A percentile compares a stretch with the other conserved stretches of the same genome.
Conservation (phyloP, 2,113 vertebrate species). For the Carassius carassius region DNA sequence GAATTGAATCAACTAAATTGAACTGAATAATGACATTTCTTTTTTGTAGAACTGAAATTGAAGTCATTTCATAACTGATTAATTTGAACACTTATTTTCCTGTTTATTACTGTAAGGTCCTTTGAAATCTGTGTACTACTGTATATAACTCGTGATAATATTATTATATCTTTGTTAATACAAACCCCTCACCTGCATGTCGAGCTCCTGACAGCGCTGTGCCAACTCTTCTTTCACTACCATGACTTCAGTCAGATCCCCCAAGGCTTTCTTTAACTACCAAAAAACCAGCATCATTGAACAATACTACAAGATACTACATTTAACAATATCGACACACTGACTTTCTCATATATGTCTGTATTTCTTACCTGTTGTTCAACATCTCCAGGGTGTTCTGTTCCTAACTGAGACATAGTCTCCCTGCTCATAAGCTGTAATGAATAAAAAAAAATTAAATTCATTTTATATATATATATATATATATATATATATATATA, state of each 20-base stretch:
- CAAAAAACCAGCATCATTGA: neutral
- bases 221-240: slow-evolving; percentile 89
- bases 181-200: slow-evolving; percentile 82
- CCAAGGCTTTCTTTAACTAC: slow-evolving; percentile 87
- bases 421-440: slow-evolving; percentile 92
- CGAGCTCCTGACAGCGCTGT: slow-evolving; percentile 92
- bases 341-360: neutral
- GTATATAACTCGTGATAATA: neutral
- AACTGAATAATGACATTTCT: neutral
- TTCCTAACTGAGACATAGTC: slow-evolving; percentile 67
- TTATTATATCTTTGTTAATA: neutral
- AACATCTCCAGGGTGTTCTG: slow-evolving; percentile 81
- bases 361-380: slow-evolving; percentile 84
- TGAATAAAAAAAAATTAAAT: neutral
- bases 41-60: neutral
- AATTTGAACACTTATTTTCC: neutral
- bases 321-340: neutral
- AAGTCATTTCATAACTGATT: neutral
- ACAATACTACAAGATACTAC: neutral
- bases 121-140: neutral
- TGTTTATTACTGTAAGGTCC: neutral
- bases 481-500: too few species aligned
- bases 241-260: slow-evolving; percentile 82
- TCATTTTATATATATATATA: neutral
- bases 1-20: neutral